A percentile compares a stretch with the other conserved stretches of the same genome.
Evolutionary conservation across 2,113 vertebrate species (phyloP).

Genomic region (Athene noctua): DNA sequence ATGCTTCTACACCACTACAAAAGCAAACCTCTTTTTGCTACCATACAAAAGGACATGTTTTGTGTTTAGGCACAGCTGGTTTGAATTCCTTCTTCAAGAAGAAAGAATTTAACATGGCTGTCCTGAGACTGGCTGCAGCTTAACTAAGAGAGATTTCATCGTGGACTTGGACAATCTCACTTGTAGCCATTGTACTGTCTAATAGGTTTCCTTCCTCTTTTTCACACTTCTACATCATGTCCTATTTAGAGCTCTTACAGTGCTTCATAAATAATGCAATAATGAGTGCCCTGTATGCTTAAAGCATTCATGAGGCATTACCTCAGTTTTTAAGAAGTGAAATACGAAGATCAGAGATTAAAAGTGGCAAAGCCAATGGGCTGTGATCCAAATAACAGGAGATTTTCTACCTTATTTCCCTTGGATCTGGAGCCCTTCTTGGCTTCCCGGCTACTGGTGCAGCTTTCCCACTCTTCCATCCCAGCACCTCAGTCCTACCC

Average conservation of each 20-base stretch:
- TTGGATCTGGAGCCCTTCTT: background rate
- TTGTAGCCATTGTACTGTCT: slow-evolving; percentile 7
- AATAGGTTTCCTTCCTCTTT: slow-evolving; percentile 43
- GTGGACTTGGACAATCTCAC: background rate
- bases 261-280: slow-evolving; percentile 7
- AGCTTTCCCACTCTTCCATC: background rate
- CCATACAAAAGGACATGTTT: background rate
- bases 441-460: background rate
- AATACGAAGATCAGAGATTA: background rate
- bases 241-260: slow-evolving; percentile 7
- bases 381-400: background rate
- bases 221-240: slow-evolving; percentile 5
- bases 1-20: background rate
- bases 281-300: background rate
- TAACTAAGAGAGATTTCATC: background rate
- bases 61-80: background rate
- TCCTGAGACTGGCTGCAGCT: background rate
- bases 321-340: background rate
- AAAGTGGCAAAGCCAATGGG: background rate
- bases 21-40: background rate
- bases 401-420: background rate
- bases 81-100: background rate
- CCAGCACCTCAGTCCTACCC: background rate
- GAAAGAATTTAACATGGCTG: background rate
- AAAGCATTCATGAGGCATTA: slow-evolving; percentile 5